Percentiles rank a stretch among this genome's conserved stretches.
phyloP scores from a whole-genome alignment of 2,113 vertebrate species.

The Dicrurus megarhynchus region DNA sequence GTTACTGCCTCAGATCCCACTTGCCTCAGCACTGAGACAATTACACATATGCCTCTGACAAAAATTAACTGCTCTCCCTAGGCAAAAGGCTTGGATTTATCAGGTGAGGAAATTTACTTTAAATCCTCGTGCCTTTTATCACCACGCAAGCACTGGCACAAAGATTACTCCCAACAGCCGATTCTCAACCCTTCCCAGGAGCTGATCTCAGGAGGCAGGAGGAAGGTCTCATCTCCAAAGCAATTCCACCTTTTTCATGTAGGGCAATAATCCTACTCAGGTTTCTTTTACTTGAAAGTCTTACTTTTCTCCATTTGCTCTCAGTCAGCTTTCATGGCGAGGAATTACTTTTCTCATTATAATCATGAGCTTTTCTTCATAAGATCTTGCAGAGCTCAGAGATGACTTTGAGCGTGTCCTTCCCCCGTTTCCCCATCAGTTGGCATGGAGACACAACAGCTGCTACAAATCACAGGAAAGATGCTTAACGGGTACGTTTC shows the following conservation, averaged over 20 bases:
- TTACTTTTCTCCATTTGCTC: background rate
- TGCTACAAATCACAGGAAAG: conserved; percentile 46
- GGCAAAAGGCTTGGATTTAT: background rate
- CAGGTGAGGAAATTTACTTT: background rate
- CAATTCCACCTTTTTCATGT: background rate
- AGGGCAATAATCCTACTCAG: background rate
- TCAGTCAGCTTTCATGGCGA: background rate
- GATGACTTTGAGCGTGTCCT: conserved; percentile 19
- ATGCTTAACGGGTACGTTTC: background rate
- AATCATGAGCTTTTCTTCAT: conserved; percentile 32
- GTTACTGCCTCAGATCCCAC: background rate
- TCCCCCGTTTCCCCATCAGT: background rate
- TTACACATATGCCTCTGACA: background rate
- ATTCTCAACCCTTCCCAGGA: background rate
- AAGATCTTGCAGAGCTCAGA: background rate
- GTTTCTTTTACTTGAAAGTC: background rate
- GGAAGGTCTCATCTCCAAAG: background rate
- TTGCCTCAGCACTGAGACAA: background rate
- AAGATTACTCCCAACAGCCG: background rate
- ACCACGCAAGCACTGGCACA: background rate
- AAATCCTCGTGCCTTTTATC: background rate
- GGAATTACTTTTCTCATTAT: conserved; percentile 35
- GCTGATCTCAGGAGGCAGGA: background rate
- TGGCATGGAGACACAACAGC: conserved; percentile 46
- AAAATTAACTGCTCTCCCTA: background rate